These are phyloP conservation scores for Circaetus cinerascens DNA, from an alignment of 2,113 vertebrate genomes.

Conservation along the genomic window DNA sequence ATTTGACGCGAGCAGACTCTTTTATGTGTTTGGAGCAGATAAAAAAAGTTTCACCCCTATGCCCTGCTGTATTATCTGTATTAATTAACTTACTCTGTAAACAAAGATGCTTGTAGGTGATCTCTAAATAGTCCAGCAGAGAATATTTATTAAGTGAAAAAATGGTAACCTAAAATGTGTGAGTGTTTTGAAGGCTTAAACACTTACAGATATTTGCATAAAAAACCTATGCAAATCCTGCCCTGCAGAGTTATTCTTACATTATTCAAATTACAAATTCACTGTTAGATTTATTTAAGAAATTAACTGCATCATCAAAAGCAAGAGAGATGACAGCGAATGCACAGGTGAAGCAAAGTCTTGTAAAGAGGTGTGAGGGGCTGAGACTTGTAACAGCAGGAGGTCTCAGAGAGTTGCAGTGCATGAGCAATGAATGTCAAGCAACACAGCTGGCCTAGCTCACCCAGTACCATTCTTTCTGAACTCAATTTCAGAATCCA, in stretches of 20 bases:
- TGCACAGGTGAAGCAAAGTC: not conserved
- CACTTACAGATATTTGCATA: not conserved
- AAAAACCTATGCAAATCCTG: not conserved
- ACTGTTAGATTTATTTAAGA: not conserved
- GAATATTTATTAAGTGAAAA: conserved; percentile 13
- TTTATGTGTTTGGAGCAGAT: not conserved
- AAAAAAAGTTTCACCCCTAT: not conserved
- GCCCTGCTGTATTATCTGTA: not conserved
- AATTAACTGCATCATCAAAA: not conserved
- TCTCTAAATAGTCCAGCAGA: not conserved
- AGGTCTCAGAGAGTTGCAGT: not conserved
- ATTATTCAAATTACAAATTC: not conserved
- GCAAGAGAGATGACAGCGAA: not conserved
- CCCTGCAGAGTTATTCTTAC: not conserved
- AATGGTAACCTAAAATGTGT: not conserved
- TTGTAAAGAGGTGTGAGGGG: not conserved
- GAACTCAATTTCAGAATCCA: not conserved
- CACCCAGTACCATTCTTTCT: not conserved
- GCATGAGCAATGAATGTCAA: not conserved
- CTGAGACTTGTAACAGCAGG: not conserved
- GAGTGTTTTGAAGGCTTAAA: conserved; percentile 21
- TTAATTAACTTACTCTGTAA: conserved; percentile 23
- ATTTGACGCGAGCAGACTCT: not conserved
- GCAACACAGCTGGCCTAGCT: not conserved
- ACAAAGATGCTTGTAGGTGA: not conserved